A percentile compares a stretch with the other conserved stretches of the same genome.
phyloP scores from a whole-genome alignment of 2,113 vertebrate genomes.

The Struthidea cinerea region DNA sequence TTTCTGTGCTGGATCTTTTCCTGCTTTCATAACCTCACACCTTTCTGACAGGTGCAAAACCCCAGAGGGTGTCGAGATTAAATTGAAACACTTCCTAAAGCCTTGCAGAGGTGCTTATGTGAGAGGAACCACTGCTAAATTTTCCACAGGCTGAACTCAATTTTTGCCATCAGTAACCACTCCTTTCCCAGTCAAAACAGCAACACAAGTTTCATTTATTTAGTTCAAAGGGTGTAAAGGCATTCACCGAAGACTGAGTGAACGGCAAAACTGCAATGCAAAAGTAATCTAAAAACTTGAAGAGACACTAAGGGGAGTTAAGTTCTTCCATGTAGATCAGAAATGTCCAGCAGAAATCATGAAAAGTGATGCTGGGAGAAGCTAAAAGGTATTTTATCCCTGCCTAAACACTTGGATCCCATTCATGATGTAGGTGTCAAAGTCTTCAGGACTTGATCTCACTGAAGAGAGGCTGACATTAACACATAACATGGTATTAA shows the following conservation, averaged over 20 bases:
- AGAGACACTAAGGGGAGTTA: not conserved
- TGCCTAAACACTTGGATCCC: not conserved
- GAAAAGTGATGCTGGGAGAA: not conserved
- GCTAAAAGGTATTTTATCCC: not conserved
- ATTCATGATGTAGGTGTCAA: not conserved
- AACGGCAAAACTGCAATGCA: not conserved
- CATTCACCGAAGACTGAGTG: not conserved
- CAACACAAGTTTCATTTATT: not conserved
- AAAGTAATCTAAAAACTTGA: not conserved
- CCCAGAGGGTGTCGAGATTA: conserved; percentile 1
- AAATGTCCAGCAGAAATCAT: not conserved
- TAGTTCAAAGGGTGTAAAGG: not conserved
- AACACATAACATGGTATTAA: not conserved
- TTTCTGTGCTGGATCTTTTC: not conserved
- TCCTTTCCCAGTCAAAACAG: not conserved
- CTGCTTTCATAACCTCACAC: conserved; percentile 51
- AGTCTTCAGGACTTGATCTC: not conserved
- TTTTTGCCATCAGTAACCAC: not conserved
- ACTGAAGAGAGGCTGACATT: not conserved
- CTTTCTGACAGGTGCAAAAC: conserved; percentile 21
- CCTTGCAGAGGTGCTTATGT: not conserved
- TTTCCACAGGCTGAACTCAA: not conserved
- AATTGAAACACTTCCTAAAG: conserved; percentile 36
- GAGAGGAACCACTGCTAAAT: conserved; percentile 1
- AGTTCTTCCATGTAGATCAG: not conserved